Evolutionary conservation across 2,888 invertebrate genomes (phyloP), one percentile per base, ranked within the genome.

Genomic region (Drosophila yooni): DNA sequence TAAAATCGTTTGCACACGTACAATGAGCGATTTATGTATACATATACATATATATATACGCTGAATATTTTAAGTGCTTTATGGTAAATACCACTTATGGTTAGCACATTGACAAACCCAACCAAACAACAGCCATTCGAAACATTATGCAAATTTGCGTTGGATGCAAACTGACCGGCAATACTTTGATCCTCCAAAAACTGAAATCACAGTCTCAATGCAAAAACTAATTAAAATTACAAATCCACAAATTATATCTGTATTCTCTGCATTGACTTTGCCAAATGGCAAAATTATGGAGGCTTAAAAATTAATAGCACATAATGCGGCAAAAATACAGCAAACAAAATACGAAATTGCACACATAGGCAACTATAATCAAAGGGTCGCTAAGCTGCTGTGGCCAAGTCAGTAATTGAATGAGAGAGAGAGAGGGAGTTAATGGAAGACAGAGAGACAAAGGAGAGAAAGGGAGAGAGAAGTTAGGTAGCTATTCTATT

Each of bases 1-100:
- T 36, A 40, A 38, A 70, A 46, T 38, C 29, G 61, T 59, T 66
- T 58, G 58, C 33, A 29, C 52, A 36, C 64, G 81, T 78, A 65
- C 76, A 83, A 69, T 75, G 68, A 74, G 75, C 75, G 81, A 78
- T 80, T 82, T 82, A 66, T 73, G 56, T 64, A 67, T 13, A 54
- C 18, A 27, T 13, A n/a, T 18, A 54, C 0, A 27, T 6, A 51
- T n/a, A 11, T 31, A 38, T 68, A 70, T 54, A 48, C 64, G 54
- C 31, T 64, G 60, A 79, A 72, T 70, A 66, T 79, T 79, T 81
- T 81, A 81, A 81, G 80, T 81, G 82, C 79, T 82, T 81, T 76
- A 81, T 75, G 75, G 79, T 81, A 82, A 82, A 81, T 79, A 66
- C 79, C 81, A 81, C 79, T 81, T 81, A 82, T 70, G 75, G 75